phyloP scores from a whole-genome alignment of 2,797 vertebrate genomes.

The Phataginus tricuspis region DNA sequence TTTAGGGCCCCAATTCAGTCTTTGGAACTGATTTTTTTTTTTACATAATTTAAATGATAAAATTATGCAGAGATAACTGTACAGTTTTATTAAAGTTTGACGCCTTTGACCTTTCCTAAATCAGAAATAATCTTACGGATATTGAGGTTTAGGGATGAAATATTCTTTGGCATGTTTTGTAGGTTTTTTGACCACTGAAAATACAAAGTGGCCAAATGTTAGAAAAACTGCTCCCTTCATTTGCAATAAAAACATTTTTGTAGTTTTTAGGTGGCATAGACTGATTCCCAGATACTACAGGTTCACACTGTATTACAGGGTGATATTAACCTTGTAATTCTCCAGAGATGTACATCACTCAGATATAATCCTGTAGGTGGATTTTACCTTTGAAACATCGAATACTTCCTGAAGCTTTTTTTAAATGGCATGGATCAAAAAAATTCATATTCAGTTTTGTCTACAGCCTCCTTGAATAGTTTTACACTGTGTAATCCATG shows the following conservation, averaged over 20 bases:
- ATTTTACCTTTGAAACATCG: constrained; percentile 76
- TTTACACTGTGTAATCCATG: constrained; percentile 55
- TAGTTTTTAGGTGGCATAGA: background rate
- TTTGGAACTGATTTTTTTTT: constrained; percentile 65
- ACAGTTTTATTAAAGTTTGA: constrained; percentile 64
- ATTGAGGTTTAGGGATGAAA: constrained; percentile 38
- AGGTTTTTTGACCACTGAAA: constrained; percentile 61
- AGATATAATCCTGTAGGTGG: constrained; percentile 71
- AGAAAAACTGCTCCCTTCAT: constrained; percentile 56
- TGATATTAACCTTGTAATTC: constrained; percentile 75
- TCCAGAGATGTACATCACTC: constrained; percentile 64
- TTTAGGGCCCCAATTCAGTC: constrained; percentile 63
- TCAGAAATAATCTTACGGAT: constrained; percentile 55
- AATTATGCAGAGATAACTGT: constrained; percentile 52
- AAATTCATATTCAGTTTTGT: constrained; percentile 59
- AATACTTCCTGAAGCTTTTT: constrained; percentile 71
- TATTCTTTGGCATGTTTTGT: constrained; percentile 62
- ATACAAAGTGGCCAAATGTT: constrained; percentile 51
- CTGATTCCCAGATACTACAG: background rate
- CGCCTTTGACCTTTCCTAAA: constrained; percentile 70
- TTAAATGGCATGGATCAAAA: constrained; percentile 56
- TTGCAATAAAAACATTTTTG: constrained; percentile 50
- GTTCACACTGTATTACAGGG: constrained; percentile 41
- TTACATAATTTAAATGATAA: constrained; percentile 62
- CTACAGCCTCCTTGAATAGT: constrained; percentile 72